Conservation (phyloP, 2,888 invertebrate genomes). For the Mactromeris polynyma region DNA sequence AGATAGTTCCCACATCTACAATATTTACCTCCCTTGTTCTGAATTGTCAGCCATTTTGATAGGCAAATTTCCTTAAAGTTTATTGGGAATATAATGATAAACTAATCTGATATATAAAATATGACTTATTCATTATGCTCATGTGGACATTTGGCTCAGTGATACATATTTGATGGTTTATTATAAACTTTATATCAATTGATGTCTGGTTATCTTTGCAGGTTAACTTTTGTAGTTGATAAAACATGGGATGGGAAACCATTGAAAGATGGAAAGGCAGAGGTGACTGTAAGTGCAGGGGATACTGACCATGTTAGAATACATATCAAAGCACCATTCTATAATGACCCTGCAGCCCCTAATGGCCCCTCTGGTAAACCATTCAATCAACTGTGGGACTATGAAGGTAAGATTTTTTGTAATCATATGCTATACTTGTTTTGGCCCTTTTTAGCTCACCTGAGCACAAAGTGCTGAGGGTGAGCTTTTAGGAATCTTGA, state of each 20-base stretch:
- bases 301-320: constrained; percentile 70
- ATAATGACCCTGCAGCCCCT: constrained; percentile 86
- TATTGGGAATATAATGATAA: not conserved
- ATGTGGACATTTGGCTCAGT: not conserved
- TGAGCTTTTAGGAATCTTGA: too few relatives aligned
- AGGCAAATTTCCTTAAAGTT: not conserved
- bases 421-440: too few relatives aligned
- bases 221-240: constrained; percentile 54
- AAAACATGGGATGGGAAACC: constrained; percentile 80
- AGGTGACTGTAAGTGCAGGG: constrained; percentile 52
- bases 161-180: not conserved
- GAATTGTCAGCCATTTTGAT: too few relatives aligned
- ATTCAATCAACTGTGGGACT: constrained; percentile 87
- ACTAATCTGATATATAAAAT: not conserved
- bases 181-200: not conserved
- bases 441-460: too few relatives aligned
- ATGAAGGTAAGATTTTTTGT: constrained; percentile 85
- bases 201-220: not conserved
- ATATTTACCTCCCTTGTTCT: not conserved
- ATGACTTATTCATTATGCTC: not conserved
- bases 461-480: too few relatives aligned
- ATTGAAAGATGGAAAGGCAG: constrained; percentile 75
- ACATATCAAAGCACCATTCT: constrained; percentile 86
- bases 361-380: constrained; percentile 84
- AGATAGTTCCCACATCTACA: too few relatives aligned